Percentiles rank a stretch among this genome's conserved stretches.
These are phyloP conservation scores for Eunapius fragilis DNA, from an alignment of 37 sponge, comb jelly and placozoan genomes.

Conservation along the genomic window DNA sequence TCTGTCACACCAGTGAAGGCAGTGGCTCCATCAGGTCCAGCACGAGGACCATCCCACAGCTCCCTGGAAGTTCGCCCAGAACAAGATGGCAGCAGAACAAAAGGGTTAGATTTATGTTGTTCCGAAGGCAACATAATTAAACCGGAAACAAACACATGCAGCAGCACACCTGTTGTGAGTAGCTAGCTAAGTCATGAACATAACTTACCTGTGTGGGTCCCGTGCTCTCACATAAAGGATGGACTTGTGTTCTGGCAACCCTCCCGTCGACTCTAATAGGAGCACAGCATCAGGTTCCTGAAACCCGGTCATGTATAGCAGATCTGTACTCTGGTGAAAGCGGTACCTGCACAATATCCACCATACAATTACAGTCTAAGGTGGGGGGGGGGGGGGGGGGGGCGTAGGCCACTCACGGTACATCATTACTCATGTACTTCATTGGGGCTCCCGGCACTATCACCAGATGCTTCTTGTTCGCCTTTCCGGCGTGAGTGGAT, in stretches of 20 bases:
- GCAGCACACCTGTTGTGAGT: too few relatives aligned
- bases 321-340: slow-evolving; percentile 78
- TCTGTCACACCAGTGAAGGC: slow-evolving; percentile 78
- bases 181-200: not conserved
- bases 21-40: slow-evolving; percentile 64
- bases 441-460: slow-evolving; percentile 67
- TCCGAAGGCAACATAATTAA: not conserved
- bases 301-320: slow-evolving; percentile 78
- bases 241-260: slow-evolving; percentile 54
- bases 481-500: slow-evolving; percentile 67
- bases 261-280: slow-evolving; percentile 37
- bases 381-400: not conserved
- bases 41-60: slow-evolving; percentile 80
- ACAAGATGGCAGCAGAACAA: not conserved
- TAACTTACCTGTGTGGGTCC: slow-evolving; percentile 46
- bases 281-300: slow-evolving; percentile 80
- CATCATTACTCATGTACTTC: slow-evolving; percentile 72
- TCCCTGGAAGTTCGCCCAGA: slow-evolving; percentile 46
- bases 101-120: not conserved
- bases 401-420: slow-evolving; percentile 64
- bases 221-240: slow-evolving; percentile 69
- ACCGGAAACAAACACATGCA: not conserved
- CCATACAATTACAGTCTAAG: not conserved
- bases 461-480: slow-evolving; percentile 66
- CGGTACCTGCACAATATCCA: slow-evolving; percentile 54